Conservation (phyloP, 2,888 invertebrate genomes). For the Brachylomia viminalis region DNA sequence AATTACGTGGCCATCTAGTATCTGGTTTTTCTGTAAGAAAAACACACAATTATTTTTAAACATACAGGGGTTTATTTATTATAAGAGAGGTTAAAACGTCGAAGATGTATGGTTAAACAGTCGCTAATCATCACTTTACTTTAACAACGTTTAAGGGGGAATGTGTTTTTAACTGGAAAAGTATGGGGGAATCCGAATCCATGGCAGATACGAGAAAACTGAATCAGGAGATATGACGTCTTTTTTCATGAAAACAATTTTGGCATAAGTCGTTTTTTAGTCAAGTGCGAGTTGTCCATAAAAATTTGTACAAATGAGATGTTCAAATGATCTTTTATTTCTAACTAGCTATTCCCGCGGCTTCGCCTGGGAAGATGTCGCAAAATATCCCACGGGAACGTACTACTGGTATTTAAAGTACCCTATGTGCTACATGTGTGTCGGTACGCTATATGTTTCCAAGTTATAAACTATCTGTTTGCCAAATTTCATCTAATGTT, state of each 20-base stretch:
- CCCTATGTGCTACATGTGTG: too few relatives aligned
- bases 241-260: not conserved
- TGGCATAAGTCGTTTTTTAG: not conserved
- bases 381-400: not conserved
- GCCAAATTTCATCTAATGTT: not conserved
- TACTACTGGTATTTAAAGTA: not conserved
- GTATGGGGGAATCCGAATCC: not conserved
- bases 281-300: not conserved
- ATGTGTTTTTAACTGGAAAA: not conserved
- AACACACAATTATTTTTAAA: not conserved
- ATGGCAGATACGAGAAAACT: not conserved
- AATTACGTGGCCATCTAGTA: slow-evolving; percentile 6
- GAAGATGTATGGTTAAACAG: too few relatives aligned
- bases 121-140: too few relatives aligned
- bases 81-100: too few relatives aligned
- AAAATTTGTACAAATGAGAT: not conserved
- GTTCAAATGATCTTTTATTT: not conserved
- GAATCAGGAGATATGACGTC: not conserved
- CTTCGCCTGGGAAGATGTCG: not conserved
- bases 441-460: too few relatives aligned
- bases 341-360: not conserved
- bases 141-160: too few relatives aligned
- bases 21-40: slow-evolving; percentile 4
- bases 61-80: too few relatives aligned
- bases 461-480: too few relatives aligned